Base-by-base conservation (phyloP, 1,140 invertebrate species). In the Pseudomyrmex concolor region DNA sequence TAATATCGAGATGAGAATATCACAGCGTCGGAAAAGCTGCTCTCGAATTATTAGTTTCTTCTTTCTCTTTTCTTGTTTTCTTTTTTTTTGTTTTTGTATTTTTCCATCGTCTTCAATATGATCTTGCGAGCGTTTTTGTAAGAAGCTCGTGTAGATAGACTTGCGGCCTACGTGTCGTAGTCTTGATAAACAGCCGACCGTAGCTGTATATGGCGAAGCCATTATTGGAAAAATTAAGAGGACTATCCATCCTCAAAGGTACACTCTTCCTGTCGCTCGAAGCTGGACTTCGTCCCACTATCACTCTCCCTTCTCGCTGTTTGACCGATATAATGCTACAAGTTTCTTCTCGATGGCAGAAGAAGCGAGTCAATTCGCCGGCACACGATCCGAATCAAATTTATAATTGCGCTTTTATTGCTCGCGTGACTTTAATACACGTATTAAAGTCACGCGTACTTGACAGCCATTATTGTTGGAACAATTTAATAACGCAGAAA, bases 141-240 rank as follows among this genome's bases (percentile, higher is more conserved):
- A 82, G 71, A 86, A 88, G 57, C 70, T 62, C 67, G 66, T 82
- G 71, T 45, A 15, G 78, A 77, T 82, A 66, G 73, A 85, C 85
- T 84, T 84, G 74, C 66, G 64, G 87, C 67, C 77, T 74, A 68
- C n/a, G 87, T 88, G 87, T 85, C 73, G 73, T 50, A 70, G 86
- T 60, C 85, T 87, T 90, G 89, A 91, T 88, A 91, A 91, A 91
- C 88, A 90, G 84, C 81, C 89, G 83, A 87, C 83, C 80, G 77
- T 88, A 72, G 62, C 83, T 85, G 87, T 34, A 34, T 34, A 34
- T 77, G 66, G 82, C 25, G 70, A 83, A 50, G 68, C 89, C 85
- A 91, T 91, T 91, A 91, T 91, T 90, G 91, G 89, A 90, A 90
- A 90, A 91, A 91, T 91, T 90, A 91, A 91, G 91, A 91, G 91